Conservation (phyloP, 2,113 vertebrate genomes). For the Xenus cinereus region DNA sequence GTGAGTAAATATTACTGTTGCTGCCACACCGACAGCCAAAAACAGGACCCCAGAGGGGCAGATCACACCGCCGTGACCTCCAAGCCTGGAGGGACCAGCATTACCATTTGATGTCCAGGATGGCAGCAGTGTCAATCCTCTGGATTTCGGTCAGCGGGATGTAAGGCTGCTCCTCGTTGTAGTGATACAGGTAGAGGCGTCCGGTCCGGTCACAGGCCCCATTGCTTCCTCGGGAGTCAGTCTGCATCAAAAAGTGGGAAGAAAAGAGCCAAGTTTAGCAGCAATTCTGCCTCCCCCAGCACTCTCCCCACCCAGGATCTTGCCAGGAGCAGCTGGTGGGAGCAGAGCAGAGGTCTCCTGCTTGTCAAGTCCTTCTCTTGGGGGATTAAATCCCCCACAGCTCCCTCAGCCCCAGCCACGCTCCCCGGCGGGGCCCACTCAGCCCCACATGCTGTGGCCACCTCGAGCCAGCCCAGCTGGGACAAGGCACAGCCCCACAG, state of each 20-base stretch:
- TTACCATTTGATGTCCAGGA: slow-evolving; percentile 95
- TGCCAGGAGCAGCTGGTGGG: accelerated
- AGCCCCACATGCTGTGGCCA: not conserved
- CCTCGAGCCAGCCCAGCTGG: not conserved
- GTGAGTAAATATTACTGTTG: not conserved
- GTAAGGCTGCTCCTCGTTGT: slow-evolving; percentile 61
- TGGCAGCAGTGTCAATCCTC: slow-evolving; percentile 81
- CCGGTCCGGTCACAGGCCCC: slow-evolving; percentile 76
- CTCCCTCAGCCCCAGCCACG: not conserved
- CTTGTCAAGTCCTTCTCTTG: accelerated
- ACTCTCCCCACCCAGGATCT: too few species aligned
- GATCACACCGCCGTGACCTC: accelerated
- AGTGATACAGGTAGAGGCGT: slow-evolving; percentile 87
- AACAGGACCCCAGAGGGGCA: not conserved
- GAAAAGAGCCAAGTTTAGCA: not conserved
- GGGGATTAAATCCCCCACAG: not conserved
- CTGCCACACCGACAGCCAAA: not conserved
- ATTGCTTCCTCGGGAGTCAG: not conserved
- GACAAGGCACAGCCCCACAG: not conserved
- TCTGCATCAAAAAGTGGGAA: slow-evolving; percentile 35
- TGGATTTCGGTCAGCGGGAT: slow-evolving; percentile 84
- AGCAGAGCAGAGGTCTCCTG: not conserved
- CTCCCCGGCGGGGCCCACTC: not conserved
- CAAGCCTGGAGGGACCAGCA: accelerated
- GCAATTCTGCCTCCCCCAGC: not conserved